A percentile compares a stretch with the other conserved stretches of the same genome.
Conservation (phyloP, 2,113 vertebrate species). For the Dromiciops gliroides region DNA sequence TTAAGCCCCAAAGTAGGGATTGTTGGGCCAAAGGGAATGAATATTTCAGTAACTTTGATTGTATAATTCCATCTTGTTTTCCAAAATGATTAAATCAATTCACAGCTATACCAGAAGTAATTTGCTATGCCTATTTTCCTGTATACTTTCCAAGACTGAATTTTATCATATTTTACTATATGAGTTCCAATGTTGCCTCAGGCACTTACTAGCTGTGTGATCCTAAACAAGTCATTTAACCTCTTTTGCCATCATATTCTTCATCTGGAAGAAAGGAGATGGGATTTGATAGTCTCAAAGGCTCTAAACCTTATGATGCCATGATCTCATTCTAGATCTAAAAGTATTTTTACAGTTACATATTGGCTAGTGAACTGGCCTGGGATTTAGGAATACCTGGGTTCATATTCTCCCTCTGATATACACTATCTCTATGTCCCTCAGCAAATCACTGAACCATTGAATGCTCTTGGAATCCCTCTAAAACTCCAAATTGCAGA, state of each 20-base stretch:
- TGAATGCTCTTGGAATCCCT: not conserved
- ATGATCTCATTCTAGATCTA: not conserved
- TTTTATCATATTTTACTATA: not conserved
- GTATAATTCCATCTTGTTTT: slow-evolving; percentile 3
- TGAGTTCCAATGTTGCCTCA: not conserved
- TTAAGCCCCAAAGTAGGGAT: not conserved
- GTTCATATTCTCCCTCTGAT: not conserved
- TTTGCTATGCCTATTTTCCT: not conserved
- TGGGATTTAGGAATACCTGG: not conserved
- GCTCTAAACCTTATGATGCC: not conserved
- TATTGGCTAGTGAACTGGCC: not conserved
- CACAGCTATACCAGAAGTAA: not conserved
- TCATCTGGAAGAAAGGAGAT: not conserved
- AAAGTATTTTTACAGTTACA: not conserved
- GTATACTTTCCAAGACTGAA: not conserved
- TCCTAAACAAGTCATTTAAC: not conserved
- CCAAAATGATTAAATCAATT: not conserved
- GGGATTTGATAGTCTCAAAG: not conserved
- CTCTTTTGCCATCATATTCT: not conserved
- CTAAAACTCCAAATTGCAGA: not conserved
- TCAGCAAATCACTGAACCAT: not conserved
- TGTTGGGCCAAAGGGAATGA: not conserved
- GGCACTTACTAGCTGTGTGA: not conserved
- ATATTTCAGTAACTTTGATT: not conserved
- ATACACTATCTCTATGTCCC: not conserved